Base-by-base conservation (phyloP, 2,797 vertebrate species). In the Sardinella longiceps region DNA sequence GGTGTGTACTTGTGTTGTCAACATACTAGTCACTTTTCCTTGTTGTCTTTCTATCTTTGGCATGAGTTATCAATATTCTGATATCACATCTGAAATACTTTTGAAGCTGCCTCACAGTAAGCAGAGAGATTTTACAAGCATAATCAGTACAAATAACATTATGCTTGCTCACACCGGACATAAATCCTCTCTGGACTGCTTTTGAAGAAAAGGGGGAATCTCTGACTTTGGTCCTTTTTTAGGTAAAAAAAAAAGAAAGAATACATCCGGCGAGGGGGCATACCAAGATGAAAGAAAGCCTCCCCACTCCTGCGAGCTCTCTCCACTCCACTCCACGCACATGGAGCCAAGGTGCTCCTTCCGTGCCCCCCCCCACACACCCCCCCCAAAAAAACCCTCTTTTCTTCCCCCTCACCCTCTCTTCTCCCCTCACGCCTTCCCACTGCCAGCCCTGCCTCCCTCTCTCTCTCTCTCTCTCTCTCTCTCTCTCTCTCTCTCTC, bases 341-440 rank as follows among this genome's bases (percentile, higher is more conserved):
- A 77, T 77, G 70, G 70, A 77, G 33, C 70, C 70, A 77, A 77
- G 70, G 37, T 77, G 70, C 66, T 39, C 33, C 30, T 39, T 33
- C 66, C 39, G 66, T 23, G 66, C 2, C 0, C 30, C 30, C 50
- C 28, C 45, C 18, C 18, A 14, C 18, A 23, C 74, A 46, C 25
- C 60, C 50, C 45, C 58, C 28, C 56, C 74, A 74, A 48, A 48
- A 80, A n/a, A n/a, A n/a, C n/a, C n/a, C 39, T 1, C 50, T 81
- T 63, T 77, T 25, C 56, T 85, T 86, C 87, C 86, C 86, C 88
- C 81, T 80, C 86, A 50, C 85, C 50, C 81, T 63, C 84, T 87
- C 88, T 86, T 88, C 89, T 89, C 82, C 93, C 92, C 39, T 1
- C 50, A n/a, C n/a, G n/a, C n/a, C n/a, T n/a, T n/a, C n/a, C n/a